Evolutionary conservation across 2,113 vertebrate genomes (phyloP).

Genomic region (Machaerirhynchus nigripectus): DNA sequence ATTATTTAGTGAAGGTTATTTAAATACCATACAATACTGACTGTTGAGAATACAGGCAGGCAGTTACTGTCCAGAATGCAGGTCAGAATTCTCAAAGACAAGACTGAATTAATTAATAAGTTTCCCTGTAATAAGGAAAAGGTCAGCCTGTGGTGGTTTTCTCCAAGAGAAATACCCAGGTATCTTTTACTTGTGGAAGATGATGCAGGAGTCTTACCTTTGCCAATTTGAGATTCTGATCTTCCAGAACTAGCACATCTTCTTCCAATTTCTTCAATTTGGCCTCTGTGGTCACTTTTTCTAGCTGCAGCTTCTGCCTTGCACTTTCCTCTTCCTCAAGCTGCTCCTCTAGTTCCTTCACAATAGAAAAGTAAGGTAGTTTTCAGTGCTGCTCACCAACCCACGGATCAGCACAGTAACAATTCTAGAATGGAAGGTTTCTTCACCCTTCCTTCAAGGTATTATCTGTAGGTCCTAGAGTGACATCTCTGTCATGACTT

Average conservation of each 20-base stretch:
- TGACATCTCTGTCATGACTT: not conserved
- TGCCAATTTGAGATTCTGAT: conserved; percentile 89
- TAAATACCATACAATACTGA: not conserved
- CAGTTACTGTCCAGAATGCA: not conserved
- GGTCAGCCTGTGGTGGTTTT: not conserved
- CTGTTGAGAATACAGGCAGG: not conserved
- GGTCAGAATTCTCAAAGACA: not conserved
- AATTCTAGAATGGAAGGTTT: not conserved
- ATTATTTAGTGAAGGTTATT: not conserved
- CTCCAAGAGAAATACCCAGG: not conserved
- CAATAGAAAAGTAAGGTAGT: not conserved
- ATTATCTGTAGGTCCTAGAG: not conserved
- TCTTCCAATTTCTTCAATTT: conserved; percentile 96
- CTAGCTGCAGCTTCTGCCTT: conserved; percentile 94
- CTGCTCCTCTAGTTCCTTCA: conserved; percentile 94
- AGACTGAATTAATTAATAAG: not conserved
- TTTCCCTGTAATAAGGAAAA: not conserved
- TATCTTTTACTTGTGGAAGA: not conserved
- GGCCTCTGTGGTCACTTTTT: conserved; percentile 92
- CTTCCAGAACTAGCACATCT: conserved; percentile 90
- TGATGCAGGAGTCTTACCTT: conserved; percentile 77
- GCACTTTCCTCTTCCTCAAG: conserved; percentile 95
- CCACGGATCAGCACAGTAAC: not conserved
- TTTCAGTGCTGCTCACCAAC: not conserved
- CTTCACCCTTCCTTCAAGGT: not conserved